Conservation (phyloP, 2,113 vertebrate genomes). For the Furnarius figulus region DNA sequence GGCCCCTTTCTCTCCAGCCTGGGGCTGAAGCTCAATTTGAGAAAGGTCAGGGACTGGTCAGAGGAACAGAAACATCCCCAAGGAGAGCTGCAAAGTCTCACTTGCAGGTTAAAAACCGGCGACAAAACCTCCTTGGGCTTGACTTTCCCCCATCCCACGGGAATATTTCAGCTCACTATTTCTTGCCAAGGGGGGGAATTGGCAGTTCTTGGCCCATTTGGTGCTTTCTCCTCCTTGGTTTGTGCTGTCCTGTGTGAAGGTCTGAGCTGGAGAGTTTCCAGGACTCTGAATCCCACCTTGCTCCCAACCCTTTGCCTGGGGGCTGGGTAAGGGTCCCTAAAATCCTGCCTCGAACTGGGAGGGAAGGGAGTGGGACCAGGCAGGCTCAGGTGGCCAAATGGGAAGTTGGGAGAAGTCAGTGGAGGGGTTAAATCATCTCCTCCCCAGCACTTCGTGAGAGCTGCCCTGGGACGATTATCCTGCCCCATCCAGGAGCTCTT, state of each 20-base stretch:
- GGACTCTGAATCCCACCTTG: background rate
- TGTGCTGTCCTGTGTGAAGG: background rate
- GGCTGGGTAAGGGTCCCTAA: background rate
- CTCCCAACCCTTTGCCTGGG: background rate
- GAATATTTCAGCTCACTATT: background rate
- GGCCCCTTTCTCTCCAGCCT: too few species aligned
- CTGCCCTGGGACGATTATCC: background rate
- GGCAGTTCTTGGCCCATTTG: background rate
- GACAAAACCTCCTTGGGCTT: background rate
- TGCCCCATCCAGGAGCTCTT: background rate
- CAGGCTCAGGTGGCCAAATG: background rate
- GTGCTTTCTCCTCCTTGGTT: background rate
- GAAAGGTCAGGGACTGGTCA: background rate
- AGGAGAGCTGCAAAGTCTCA: background rate
- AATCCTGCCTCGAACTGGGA: background rate
- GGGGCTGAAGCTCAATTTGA: background rate
- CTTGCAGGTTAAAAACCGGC: background rate
- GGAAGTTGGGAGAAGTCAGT: background rate
- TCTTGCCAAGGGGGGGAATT: background rate
- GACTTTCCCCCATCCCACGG: background rate
- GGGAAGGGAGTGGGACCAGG: background rate
- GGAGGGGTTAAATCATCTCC: background rate
- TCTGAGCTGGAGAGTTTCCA: background rate
- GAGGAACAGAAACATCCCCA: background rate
- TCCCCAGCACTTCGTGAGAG: accelerated